Percentiles rank a stretch among this genome's conserved stretches.
Evolutionary conservation across 1,140 invertebrate genomes (phyloP).

Genomic region (Ptiloglossa arizonensis): DNA sequence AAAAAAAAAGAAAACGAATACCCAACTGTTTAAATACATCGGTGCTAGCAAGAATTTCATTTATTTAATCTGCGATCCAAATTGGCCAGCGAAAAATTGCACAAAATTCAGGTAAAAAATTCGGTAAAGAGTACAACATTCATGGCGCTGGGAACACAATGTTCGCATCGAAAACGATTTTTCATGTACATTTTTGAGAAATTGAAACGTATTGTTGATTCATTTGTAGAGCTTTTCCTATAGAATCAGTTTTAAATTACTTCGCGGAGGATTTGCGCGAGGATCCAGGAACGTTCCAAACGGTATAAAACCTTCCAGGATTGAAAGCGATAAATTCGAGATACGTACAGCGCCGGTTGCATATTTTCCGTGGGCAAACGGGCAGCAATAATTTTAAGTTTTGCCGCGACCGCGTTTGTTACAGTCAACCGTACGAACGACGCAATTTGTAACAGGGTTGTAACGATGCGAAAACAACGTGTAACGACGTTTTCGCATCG

Average conservation of each 20-base stretch:
- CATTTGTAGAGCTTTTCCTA: not conserved
- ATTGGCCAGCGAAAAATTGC: too few relatives aligned
- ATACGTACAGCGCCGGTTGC: not conserved
- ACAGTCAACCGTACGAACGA: conserved; percentile 23
- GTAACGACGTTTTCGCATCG: conserved; percentile 33
- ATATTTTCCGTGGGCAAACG: conserved; percentile 23
- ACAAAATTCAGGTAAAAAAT: too few relatives aligned
- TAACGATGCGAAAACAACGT: conserved; percentile 30
- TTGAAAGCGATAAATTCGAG: conserved; percentile 22
- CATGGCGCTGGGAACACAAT: not conserved
- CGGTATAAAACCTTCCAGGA: conserved; percentile 30
- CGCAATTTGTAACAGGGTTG: conserved; percentile 40
- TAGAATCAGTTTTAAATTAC: conserved; percentile 21
- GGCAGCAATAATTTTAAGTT: conserved; percentile 41
- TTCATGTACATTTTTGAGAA: not conserved
- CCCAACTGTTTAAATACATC: too few relatives aligned
- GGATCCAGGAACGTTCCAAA: not conserved
- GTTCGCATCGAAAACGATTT: not conserved
- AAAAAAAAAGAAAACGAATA: too few relatives aligned
- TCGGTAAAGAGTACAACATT: too few relatives aligned
- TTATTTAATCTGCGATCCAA: too few relatives aligned
- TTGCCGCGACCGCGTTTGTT: conserved; percentile 42
- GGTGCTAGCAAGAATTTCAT: too few relatives aligned
- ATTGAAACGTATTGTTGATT: conserved; percentile 5
- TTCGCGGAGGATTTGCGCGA: not conserved